Evolutionary conservation across 1,140 invertebrate genomes (phyloP), one percentile per base, ranked within the genome.

Genomic region (Octopus bimaculoides): DNA sequence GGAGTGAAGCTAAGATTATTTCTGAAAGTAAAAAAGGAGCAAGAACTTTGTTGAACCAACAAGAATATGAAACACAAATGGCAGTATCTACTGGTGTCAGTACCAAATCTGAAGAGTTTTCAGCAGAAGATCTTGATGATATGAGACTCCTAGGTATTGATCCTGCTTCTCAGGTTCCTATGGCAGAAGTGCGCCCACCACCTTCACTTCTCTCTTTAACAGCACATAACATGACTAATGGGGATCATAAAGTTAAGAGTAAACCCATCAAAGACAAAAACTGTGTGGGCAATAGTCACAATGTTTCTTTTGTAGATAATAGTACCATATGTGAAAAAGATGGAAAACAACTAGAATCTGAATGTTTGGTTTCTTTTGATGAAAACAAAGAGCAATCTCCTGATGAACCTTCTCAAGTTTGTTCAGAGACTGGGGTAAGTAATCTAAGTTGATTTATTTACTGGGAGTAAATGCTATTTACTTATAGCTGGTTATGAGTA

Each of bases 61-160:
- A 12, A 9, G 9, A 61, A 12, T 61, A 12, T 61, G 56, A 61
- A 12, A 1, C 56, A 9, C 17, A 17, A 12, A 9, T 17, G 9
- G 9, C 56, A 9, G 9, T 17, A 9, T 61, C 56, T 17, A 12
- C 56, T 17, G 26, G 26, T 41, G 9, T 17, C 56, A 12, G 9
- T 17, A 61, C 56, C 9, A 12, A 9, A 9, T 61, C 56, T 20
- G 5, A 71, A 9, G 14, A 6, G 17, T 71, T 14, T 14, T 6
- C 66, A 71, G 17, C 17, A 17, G 79, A 83, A 61, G 81, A 81
- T 61, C 74, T 82, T 8, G 78, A 83, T 54, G 84, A 86, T 41
- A 81, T 85, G 81, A 83, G 81, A 79, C 75, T 85, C 75, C 69
- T 86, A n/a, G 84, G 81, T n/a, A 85, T 86, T 54, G 83, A 85